Evolutionary conservation across 2,888 invertebrate genomes (phyloP).

Genomic region (Agriopis leucophaearia): DNA sequence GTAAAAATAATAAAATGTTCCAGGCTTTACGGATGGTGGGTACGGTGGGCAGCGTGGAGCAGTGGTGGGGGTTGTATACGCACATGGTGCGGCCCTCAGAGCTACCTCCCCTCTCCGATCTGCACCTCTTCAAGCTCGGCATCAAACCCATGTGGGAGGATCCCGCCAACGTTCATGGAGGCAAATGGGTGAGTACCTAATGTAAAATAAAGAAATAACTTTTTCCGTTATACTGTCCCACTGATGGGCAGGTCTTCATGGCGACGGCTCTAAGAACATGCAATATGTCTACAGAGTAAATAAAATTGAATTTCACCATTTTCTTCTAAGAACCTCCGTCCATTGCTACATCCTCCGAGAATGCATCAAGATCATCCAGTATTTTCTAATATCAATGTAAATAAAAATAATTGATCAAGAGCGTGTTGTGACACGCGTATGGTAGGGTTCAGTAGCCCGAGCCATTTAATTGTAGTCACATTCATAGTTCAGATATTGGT

Average conservation of each 20-base stretch:
- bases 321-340: no score
- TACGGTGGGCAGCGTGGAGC: constrained; percentile 96
- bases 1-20: constrained; percentile 51
- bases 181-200: constrained; percentile 94
- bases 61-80: constrained; percentile 98
- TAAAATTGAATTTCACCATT: no score
- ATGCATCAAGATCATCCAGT: no score
- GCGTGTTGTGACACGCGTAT: no score
- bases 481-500: no score
- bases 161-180: constrained; percentile 97
- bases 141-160: constrained; percentile 99
- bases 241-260: neutral
- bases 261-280: no score
- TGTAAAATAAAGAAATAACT: neutral
- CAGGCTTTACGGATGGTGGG: constrained; percentile 96
- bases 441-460: no score
- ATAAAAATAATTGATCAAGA: no score
- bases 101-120: constrained; percentile 95
- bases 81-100: constrained; percentile 96
- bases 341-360: no score
- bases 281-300: no score
- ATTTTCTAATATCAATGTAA: no score
- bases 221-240: neutral
- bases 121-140: constrained; percentile 98
- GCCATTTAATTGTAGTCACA: no score